These are phyloP conservation scores for Lycophotia porphyrea DNA, from an alignment of 2,888 invertebrate species.

Conservation along the genomic window DNA sequence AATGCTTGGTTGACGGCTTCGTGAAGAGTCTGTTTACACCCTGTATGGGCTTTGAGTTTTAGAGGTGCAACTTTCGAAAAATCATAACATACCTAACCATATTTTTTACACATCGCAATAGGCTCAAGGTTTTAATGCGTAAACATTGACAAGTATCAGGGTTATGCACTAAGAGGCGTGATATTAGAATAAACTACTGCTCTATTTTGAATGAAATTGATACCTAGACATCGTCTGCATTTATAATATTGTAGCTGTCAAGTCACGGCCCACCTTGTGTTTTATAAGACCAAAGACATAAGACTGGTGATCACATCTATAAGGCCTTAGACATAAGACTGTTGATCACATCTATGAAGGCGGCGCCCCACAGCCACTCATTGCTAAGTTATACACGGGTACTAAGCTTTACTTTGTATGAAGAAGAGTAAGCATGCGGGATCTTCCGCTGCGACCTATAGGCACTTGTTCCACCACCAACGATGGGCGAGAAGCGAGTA, in stretches of 20 bases:
- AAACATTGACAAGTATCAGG: background rate
- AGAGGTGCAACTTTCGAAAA: too few species aligned
- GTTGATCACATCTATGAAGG: constrained; percentile 3
- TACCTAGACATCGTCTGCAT: background rate
- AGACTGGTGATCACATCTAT: constrained; percentile 12
- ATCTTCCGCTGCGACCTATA: background rate
- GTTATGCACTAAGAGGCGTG: background rate
- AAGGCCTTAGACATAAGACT: background rate
- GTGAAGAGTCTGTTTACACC: too few species aligned
- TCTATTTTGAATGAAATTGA: background rate
- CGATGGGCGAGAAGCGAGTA: too few species aligned
- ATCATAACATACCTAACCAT: too few species aligned
- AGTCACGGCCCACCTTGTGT: constrained; percentile 2
- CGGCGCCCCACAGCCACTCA: background rate
- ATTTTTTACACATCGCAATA: background rate
- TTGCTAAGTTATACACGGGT: background rate
- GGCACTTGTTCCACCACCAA: too few species aligned
- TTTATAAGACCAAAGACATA: background rate
- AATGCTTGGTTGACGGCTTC: too few species aligned
- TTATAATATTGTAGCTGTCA: constrained; percentile 4
- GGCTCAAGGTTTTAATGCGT: background rate
- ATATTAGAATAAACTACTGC: too few species aligned
- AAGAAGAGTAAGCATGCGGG: background rate
- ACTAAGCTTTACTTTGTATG: background rate
- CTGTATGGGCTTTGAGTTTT: too few species aligned